Conservation (phyloP, 2,113 vertebrate genomes). For the Paedocypris sp. region DNA sequence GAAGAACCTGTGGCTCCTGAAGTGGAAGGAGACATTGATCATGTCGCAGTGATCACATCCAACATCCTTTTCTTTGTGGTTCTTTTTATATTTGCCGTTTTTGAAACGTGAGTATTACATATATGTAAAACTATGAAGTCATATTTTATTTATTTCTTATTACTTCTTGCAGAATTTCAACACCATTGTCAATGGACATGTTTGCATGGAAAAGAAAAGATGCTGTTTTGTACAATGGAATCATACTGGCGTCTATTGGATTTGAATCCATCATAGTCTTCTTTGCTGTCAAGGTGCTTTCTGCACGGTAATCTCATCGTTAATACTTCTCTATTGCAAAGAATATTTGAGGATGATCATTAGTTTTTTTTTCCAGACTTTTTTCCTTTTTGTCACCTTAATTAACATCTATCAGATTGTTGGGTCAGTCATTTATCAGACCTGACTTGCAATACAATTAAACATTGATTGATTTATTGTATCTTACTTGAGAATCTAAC, state of each 20-base stretch:
- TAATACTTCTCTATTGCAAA: background rate
- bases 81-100: constrained; percentile 90
- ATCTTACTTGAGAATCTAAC: no score
- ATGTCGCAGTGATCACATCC: constrained; percentile 72
- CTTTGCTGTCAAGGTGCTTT: constrained; percentile 70
- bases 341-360: background rate
- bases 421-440: no score
- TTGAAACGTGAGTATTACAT: constrained; percentile 79
- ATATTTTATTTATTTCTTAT: background rate
- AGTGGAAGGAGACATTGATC: constrained; percentile 62
- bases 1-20: constrained; percentile 44
- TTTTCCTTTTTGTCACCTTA: no score
- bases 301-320: constrained; percentile 66
- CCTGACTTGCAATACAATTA: no score
- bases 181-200: constrained; percentile 96
- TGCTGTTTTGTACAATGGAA: constrained; percentile 84
- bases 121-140: background rate
- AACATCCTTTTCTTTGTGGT: constrained; percentile 84
- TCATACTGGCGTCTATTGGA: constrained; percentile 80
- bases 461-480: no score
- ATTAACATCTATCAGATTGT: no score
- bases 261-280: constrained; percentile 79
- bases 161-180: constrained; percentile 66
- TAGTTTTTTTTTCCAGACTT: background rate
- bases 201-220: constrained; percentile 85